Conservation (phyloP, 2,888 invertebrate genomes). For the Noctua fimbriata region DNA sequence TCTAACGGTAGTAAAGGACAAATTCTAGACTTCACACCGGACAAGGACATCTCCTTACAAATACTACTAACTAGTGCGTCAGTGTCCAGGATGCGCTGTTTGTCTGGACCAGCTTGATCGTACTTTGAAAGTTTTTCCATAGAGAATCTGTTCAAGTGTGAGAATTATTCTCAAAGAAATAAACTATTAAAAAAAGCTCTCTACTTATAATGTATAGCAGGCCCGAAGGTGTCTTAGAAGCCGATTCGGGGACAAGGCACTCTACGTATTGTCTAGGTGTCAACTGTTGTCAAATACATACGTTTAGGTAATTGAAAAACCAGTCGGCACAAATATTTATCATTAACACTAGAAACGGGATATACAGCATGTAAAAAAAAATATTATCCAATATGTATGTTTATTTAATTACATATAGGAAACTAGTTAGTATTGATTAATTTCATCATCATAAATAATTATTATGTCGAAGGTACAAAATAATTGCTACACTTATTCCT, state of each 20-base stretch:
- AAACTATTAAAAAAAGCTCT: background rate
- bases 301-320: background rate
- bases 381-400: too few species aligned
- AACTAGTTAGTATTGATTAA: background rate
- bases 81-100: background rate
- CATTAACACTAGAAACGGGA: too few species aligned
- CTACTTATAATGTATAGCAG: background rate
- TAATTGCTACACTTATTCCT: constrained; percentile 18
- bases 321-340: background rate
- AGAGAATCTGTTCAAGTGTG: background rate
- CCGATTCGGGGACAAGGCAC: too few species aligned
- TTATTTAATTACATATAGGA: background rate
- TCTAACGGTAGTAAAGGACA: background rate
- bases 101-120: background rate
- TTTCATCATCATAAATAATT: constrained; percentile 4
- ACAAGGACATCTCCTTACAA: background rate
- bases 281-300: too few species aligned
- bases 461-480: background rate
- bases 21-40: background rate
- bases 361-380: too few species aligned
- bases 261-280: too few species aligned
- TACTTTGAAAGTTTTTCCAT: background rate
- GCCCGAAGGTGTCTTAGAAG: too few species aligned
- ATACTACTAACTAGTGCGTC: background rate
- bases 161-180: background rate